Percentiles rank a stretch among this genome's conserved stretches.
These are phyloP conservation scores for Steinernema carpocapsae DNA, from an alignment of 2,888 invertebrate species.

Conservation along the genomic window DNA sequence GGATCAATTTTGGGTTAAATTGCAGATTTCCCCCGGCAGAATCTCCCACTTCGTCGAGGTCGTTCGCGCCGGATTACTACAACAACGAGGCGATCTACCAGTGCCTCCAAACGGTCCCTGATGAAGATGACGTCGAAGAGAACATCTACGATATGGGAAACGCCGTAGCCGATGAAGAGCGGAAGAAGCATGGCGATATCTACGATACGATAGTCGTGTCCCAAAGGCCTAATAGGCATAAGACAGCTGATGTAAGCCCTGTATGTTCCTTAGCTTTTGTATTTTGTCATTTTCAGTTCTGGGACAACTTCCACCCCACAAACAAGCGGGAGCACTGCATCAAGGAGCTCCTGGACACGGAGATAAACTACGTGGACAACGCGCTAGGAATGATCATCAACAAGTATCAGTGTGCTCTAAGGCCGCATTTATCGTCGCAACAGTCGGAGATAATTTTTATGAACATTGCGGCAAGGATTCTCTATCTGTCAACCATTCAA, in stretches of 20 bases:
- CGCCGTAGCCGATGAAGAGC: constrained; percentile 40
- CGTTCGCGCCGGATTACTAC: constrained; percentile 35
- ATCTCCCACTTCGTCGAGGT: constrained; percentile 38
- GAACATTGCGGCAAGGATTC: constrained; percentile 79
- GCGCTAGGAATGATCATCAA: constrained; percentile 76
- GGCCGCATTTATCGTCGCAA: constrained; percentile 77
- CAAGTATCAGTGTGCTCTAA: constrained; percentile 73
- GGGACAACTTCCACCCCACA: constrained; percentile 65
- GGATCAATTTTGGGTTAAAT: background rate
- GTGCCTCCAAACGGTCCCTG: constrained; percentile 70
- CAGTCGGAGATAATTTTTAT: constrained; percentile 84
- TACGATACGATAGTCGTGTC: constrained; percentile 52
- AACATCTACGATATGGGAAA: constrained; percentile 52
- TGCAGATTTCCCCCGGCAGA: constrained; percentile 71
- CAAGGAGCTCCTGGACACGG: constrained; percentile 89
- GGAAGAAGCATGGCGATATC: constrained; percentile 44
- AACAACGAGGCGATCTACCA: constrained; percentile 71
- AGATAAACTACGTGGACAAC: constrained; percentile 88
- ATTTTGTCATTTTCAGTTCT: constrained; percentile 44
- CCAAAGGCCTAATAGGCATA: constrained; percentile 25
- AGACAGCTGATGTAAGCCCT: background rate
- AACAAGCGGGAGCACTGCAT: constrained; percentile 86
- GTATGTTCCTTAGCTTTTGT: background rate
- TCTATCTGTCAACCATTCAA: too few relatives aligned
- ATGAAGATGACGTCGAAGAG: constrained; percentile 36